Percentiles rank a stretch among this genome's conserved stretches.
phyloP scores from a whole-genome alignment of 2,888 invertebrate genomes.

The Spodoptera exigua region DNA sequence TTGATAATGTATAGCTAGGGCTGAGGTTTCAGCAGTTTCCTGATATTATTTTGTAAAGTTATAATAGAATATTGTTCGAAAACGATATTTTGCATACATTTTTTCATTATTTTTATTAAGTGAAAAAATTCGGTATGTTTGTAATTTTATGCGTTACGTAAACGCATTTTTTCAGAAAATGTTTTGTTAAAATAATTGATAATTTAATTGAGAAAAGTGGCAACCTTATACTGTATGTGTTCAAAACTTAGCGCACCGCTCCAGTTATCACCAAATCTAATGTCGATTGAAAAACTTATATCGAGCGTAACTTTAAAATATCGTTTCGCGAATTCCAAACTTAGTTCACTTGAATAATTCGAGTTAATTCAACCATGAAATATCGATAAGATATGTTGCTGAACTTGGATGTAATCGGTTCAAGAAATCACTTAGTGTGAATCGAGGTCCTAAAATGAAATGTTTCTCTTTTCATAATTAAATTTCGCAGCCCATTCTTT shows the following conservation, averaged over 20 bases:
- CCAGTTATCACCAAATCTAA: constrained; percentile 62
- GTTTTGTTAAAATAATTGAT: not conserved
- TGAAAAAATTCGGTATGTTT: no score
- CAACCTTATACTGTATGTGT: constrained; percentile 38
- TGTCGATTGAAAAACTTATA: constrained; percentile 64
- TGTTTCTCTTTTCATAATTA: not conserved
- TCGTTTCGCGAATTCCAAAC: constrained; percentile 46
- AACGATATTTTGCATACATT: no score
- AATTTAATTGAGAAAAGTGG: not conserved
- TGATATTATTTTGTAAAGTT: constrained; percentile 24
- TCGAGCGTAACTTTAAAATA: constrained; percentile 55
- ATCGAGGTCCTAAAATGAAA: constrained; percentile 12
- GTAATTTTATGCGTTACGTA: not conserved
- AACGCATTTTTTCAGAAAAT: not conserved
- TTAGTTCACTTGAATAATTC: constrained; percentile 52
- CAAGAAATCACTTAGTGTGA: constrained; percentile 27
- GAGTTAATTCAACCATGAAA: constrained; percentile 44
- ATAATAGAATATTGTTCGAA: not conserved
- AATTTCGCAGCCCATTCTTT: no score
- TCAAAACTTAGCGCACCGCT: constrained; percentile 41
- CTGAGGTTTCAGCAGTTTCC: constrained; percentile 39
- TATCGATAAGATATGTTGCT: constrained; percentile 42
- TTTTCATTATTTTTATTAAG: not conserved
- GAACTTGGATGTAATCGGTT: constrained; percentile 35
- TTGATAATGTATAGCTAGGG: constrained; percentile 67